Percentiles rank a stretch among this genome's conserved stretches.
Evolutionary conservation across 1,140 invertebrate genomes (phyloP).

Genomic region (Aphis craccivora): DNA sequence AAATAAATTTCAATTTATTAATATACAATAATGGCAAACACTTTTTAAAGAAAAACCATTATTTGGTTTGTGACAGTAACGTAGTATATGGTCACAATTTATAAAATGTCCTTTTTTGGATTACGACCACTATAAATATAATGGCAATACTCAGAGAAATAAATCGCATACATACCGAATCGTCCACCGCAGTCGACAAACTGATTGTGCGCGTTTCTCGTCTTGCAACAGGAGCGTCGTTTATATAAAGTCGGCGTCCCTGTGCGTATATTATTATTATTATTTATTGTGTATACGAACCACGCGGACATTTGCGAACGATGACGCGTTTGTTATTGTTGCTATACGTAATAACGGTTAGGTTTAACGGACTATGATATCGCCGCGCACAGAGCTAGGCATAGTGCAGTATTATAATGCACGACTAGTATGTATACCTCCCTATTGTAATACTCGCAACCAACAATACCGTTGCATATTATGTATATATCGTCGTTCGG

Average conservation of each 20-base stretch:
- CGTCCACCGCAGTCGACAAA: too few species aligned
- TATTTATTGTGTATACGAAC: not conserved
- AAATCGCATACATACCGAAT: not conserved
- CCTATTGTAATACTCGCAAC: not conserved
- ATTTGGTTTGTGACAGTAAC: too few species aligned
- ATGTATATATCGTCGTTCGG: not conserved
- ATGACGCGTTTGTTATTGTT: not conserved
- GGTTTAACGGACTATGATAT: not conserved
- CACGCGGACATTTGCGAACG: not conserved
- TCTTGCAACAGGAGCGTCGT: not conserved
- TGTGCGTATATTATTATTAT: not conserved
- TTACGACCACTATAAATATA: too few species aligned
- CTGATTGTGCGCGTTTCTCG: not conserved
- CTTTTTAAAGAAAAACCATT: not conserved
- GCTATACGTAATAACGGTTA: not conserved
- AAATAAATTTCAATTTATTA: not conserved
- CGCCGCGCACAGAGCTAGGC: not conserved
- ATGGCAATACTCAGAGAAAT: not conserved
- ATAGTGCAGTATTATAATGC: not conserved
- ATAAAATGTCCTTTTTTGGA: too few species aligned
- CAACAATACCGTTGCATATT: not conserved
- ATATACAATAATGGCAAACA: not conserved
- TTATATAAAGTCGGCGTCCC: not conserved
- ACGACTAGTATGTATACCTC: not conserved
- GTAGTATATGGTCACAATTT: too few species aligned